A percentile compares a stretch with the other conserved stretches of the same genome.
phyloP scores from a whole-genome alignment of 1,140 invertebrate species.

The Rhyacophila brunnea region DNA sequence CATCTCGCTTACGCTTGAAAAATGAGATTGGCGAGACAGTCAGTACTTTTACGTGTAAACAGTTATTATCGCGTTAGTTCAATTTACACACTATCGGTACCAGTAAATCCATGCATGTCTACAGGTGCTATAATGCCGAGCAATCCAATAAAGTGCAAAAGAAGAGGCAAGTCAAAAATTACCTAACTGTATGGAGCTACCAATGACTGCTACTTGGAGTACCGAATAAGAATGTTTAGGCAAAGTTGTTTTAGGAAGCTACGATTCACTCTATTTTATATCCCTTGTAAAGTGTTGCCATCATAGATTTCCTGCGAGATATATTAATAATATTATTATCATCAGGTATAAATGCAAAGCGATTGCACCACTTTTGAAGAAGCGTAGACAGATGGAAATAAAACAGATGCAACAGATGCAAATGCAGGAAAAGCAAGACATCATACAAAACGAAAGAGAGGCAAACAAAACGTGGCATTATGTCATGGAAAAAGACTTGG shows the following conservation, averaged over 20 bases:
- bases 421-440: constrained; percentile 27
- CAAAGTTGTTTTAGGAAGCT: not conserved
- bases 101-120: too few relatives aligned
- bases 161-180: not conserved
- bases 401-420: constrained; percentile 25
- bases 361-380: constrained; percentile 13
- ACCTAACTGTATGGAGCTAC: not conserved
- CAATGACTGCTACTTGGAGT: not conserved
- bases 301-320: too few relatives aligned
- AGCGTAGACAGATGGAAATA: constrained; percentile 18
- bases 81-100: too few relatives aligned
- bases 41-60: too few relatives aligned
- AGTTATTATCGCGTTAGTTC: too few relatives aligned
- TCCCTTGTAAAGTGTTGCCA: not conserved
- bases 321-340: too few relatives aligned
- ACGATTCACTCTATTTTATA: not conserved
- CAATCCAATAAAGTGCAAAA: too few relatives aligned
- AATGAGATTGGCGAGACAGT: too few relatives aligned
- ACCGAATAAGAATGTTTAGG: not conserved
- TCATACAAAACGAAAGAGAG: constrained; percentile 14
- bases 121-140: too few relatives aligned
- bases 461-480: constrained; percentile 23
- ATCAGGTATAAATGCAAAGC: constrained; percentile 27
- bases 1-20: too few relatives aligned
- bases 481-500: constrained; percentile 24